A percentile compares a stretch with the other conserved stretches of the same genome.
These are phyloP conservation scores for Dolichotis patagonum DNA, from an alignment of 2,113 vertebrate species.

Conservation along the genomic window DNA sequence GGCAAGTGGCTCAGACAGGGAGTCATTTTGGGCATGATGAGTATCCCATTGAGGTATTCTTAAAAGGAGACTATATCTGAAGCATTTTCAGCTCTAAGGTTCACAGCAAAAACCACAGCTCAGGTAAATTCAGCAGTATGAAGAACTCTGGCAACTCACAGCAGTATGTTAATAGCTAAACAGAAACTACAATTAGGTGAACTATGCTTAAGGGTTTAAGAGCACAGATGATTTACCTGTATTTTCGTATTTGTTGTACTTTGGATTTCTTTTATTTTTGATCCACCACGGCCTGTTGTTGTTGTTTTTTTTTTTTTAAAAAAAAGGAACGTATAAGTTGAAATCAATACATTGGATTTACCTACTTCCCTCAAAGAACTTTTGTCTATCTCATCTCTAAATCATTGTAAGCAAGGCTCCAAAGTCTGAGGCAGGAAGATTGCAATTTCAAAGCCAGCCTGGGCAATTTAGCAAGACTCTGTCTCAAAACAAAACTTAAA, in stretches of 20 bases:
- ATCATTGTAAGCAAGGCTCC: slow-evolving; percentile 1
- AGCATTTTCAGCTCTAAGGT: neutral
- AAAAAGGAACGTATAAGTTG: slow-evolving; percentile 49
- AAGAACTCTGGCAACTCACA: neutral
- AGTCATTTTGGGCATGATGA: neutral
- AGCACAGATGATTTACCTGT: slow-evolving; percentile 86
- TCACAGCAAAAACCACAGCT: neutral
- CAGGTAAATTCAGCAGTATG: neutral
- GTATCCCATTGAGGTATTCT: neutral
- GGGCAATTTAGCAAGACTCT: neutral
- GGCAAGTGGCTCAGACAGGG: neutral
- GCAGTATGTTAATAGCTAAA: neutral
- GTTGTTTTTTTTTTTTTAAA: too few relatives aligned
- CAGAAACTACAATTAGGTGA: neutral
- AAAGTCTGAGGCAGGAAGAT: neutral
- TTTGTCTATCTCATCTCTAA: neutral
- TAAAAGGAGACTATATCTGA: neutral
- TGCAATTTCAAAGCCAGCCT: neutral
- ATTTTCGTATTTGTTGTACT: slow-evolving; percentile 91
- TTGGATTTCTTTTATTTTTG: slow-evolving; percentile 94
- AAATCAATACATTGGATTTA: slow-evolving; percentile 40
- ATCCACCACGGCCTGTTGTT: slow-evolving; percentile 91
- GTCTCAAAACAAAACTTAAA: neutral
- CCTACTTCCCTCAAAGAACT: neutral
- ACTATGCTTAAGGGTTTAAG: neutral